Evolutionary conservation across 2,888 invertebrate species (phyloP), one percentile per base, ranked within the genome.

Genomic region (Orthosia cruda): DNA sequence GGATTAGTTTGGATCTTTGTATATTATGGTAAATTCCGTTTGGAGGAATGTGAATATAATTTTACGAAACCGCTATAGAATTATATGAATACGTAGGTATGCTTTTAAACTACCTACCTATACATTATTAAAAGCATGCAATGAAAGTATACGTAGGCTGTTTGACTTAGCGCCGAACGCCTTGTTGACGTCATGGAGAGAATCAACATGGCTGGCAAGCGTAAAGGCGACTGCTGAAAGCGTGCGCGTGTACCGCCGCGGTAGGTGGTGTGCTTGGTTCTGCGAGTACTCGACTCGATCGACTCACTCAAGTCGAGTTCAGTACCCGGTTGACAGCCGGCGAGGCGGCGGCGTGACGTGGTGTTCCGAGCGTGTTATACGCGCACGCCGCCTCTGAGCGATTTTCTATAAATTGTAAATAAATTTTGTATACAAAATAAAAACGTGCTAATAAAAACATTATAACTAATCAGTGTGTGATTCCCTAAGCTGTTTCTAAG

Each of bases 261-360:
- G 92, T 90, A 62, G 77, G 91, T 93, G 89, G 90, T 87, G 90
- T 89, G 90, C 88, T 89, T 81, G 86, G 87, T 86, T 90, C 84
- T 86, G 88, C 89, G 89, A 91, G 91, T 91, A 91, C 90, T 91
- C 91, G 88, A 91, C 90, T 91, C 90, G 92, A 93, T 91, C 92
- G 92, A 92, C 90, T 89, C 75, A 47, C 40, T 73, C 84, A 93
- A 94, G 95, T 95, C 84, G 93, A 94, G 95, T 95, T 96, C 95
- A 96, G 96, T 96, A 96, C 95, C 96, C 96, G 96, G 95, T 95
- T 94, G 95, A 95, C 95, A 95, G 94, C 96, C 96, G 96, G 95
- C 90, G 94, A 94, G 95, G 95, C 95, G 95, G 96, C 94, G 94
- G 95, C 94, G 95, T 94, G 89, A 92, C 89, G 90, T 87, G 90